phyloP scores from a whole-genome alignment of 1,140 invertebrate species.

The Saccostrea echinata region DNA sequence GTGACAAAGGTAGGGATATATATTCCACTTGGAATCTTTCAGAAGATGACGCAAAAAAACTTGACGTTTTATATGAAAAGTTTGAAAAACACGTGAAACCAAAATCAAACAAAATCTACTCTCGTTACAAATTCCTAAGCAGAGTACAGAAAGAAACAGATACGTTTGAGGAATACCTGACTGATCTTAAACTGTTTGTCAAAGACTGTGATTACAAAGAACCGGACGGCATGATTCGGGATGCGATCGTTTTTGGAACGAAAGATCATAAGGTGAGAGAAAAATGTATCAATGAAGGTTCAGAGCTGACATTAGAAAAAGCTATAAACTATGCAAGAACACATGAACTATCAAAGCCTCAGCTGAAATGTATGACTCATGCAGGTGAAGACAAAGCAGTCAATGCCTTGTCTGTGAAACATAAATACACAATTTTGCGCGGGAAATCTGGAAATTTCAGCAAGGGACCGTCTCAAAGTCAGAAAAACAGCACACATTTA shows the following conservation, averaged over 20 bases:
- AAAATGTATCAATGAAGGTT: constrained; percentile 13
- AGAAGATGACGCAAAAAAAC: neutral
- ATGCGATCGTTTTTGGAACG: constrained; percentile 21
- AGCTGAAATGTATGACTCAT: constrained; percentile 1
- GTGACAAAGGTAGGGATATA: constrained; percentile 46
- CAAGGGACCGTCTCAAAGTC: neutral
- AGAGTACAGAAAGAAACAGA: constrained; percentile 26
- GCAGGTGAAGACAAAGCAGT: neutral
- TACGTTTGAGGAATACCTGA: constrained; percentile 13
- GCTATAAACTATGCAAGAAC: neutral
- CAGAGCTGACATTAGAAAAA: constrained; percentile 33
- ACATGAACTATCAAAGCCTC: constrained; percentile 1
- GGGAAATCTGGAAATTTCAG: neutral
- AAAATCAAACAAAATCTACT: constrained; percentile 23
- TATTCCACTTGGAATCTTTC: constrained; percentile 1
- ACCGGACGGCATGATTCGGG: neutral
- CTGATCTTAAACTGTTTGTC: neutral
- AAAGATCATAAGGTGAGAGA: constrained; percentile 25
- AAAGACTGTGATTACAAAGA: constrained; percentile 37
- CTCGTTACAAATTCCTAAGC: constrained; percentile 5
- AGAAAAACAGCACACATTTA: neutral
- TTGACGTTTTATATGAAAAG: too few relatives aligned
- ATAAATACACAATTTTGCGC: neutral
- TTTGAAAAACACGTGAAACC: constrained; percentile 18
- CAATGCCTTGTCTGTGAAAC: neutral